These are phyloP conservation scores for Diplolepis rosae DNA, from an alignment of 2,888 invertebrate genomes.

Conservation along the genomic window DNA sequence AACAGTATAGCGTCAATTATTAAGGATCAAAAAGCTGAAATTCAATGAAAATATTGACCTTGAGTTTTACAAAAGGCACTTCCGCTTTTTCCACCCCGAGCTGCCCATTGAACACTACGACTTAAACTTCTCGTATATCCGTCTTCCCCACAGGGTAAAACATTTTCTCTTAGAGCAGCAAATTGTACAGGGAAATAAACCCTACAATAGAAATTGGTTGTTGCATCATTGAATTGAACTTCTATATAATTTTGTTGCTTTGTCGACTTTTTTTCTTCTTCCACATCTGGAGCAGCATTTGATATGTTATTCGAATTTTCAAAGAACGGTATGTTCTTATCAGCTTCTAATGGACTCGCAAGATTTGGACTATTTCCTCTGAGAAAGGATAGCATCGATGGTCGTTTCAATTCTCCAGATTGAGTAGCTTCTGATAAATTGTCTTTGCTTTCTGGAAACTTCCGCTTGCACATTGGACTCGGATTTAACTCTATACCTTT, in stretches of 20 bases:
- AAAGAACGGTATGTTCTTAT: constrained; percentile 54
- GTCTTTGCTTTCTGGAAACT: constrained; percentile 73
- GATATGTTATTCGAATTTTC: constrained; percentile 44
- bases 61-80: constrained; percentile 96
- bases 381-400: constrained; percentile 69
- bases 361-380: constrained; percentile 68
- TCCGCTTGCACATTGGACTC: constrained; percentile 75
- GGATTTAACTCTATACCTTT: constrained; percentile 71
- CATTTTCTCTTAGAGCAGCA: constrained; percentile 81
- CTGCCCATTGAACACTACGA: constrained; percentile 92
- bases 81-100: constrained; percentile 97
- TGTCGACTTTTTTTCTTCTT: constrained; percentile 65
- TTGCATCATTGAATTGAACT: constrained; percentile 79
- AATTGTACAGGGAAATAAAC: constrained; percentile 95
- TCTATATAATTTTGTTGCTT: constrained; percentile 75
- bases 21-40: too few relatives aligned
- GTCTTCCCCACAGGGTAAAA: constrained; percentile 81
- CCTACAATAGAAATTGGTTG: constrained; percentile 90
- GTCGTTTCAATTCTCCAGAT: constrained; percentile 65
- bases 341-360: constrained; percentile 65
- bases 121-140: constrained; percentile 90
- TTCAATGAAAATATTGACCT: constrained; percentile 75
- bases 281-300: constrained; percentile 50
- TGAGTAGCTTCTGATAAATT: constrained; percentile 59
- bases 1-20: too few relatives aligned